Conservation (phyloP, 2,797 vertebrate genomes). For the Morelia viridis region DNA sequence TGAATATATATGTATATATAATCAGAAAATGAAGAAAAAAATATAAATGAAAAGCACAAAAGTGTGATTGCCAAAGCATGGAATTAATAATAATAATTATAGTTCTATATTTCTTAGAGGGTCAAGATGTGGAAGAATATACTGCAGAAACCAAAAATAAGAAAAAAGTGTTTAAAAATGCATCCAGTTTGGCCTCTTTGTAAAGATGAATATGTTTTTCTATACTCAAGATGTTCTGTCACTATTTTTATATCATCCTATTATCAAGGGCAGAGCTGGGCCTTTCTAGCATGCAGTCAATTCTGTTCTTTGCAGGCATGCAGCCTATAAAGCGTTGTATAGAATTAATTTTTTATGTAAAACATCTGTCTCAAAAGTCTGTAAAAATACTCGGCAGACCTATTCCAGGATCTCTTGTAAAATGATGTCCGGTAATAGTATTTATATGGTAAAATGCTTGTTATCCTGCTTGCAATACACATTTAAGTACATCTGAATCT, state of each 20-base stretch:
- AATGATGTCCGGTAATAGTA: background rate
- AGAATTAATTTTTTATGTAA: conserved; percentile 17
- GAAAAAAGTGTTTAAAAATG: background rate
- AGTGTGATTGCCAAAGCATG: background rate
- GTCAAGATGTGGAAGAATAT: background rate
- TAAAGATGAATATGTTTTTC: background rate
- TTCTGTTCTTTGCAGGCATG: background rate
- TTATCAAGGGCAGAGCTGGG: background rate
- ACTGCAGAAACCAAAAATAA: background rate
- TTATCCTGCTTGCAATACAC: background rate
- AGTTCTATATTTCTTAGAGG: background rate
- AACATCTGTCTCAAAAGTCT: background rate
- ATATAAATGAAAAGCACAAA: background rate
- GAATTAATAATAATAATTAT: background rate
- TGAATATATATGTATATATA: background rate
- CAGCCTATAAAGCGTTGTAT: background rate
- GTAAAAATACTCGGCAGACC: background rate
- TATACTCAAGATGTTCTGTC: background rate
- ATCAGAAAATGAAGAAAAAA: background rate
- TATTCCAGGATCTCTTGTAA: background rate
- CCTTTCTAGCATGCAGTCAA: background rate
- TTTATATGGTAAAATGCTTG: background rate
- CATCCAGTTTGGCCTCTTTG: background rate
- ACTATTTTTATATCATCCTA: background rate
- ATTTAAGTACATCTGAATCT: background rate